Evolutionary conservation across 2,113 vertebrate species (phyloP).

Genomic region (Leiothrix lutea): DNA sequence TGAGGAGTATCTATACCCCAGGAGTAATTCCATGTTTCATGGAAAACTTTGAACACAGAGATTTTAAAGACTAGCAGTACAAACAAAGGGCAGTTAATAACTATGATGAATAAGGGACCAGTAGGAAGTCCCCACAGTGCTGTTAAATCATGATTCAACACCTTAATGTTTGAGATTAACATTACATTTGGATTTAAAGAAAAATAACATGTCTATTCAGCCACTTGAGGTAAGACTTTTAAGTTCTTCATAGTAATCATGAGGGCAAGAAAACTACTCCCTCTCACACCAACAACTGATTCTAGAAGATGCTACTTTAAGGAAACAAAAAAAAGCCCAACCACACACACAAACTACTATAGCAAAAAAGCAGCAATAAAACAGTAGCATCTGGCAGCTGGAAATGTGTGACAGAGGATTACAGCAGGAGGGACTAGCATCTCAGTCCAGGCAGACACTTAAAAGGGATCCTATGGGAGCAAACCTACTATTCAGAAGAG

Average conservation of each 20-base stretch:
- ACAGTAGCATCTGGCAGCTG: neutral
- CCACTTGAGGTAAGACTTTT: neutral
- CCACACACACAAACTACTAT: neutral
- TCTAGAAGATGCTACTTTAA: neutral
- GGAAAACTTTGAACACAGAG: neutral
- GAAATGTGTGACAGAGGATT: neutral
- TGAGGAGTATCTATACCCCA: neutral
- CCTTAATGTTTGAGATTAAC: neutral
- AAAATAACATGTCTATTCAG: neutral
- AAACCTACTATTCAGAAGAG: neutral
- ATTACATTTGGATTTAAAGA: neutral
- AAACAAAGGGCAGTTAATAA: neutral
- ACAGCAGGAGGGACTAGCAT: neutral
- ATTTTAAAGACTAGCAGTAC: neutral
- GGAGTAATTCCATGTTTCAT: neutral
- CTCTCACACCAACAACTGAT: neutral
- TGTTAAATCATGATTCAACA: neutral
- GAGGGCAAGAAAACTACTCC: neutral
- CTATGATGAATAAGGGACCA: neutral
- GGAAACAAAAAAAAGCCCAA: neutral
- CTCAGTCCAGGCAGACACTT: neutral
- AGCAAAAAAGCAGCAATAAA: neutral
- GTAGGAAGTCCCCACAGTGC: neutral
- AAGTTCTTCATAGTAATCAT: neutral
- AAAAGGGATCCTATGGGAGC: neutral